Base-by-base conservation (phyloP, 1,140 invertebrate genomes). In the Nilaparvata lugens region DNA sequence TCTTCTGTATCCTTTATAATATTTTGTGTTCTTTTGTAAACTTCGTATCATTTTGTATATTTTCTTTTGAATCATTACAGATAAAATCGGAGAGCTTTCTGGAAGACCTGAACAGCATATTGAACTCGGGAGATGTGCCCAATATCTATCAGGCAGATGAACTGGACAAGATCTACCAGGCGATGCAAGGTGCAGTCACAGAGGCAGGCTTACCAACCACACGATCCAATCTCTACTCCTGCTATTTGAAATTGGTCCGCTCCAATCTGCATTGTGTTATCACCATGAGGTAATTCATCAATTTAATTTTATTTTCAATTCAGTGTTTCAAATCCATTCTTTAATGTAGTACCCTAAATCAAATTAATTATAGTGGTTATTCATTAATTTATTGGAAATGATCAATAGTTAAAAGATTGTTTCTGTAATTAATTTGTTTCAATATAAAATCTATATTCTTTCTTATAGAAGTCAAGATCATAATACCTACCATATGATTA, bases 211-310 rank as follows among this genome's bases (percentile, higher is more conserved):
- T 88, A 7, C 72, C 79, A 3, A 78, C 86, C 0, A 89, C 87
- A 5, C 87, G 84, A 67, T 85, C 84, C 0, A 89, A 89, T 70
- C 71, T 91, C 40, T 87, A 85, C 67, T 75, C 82, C 0, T 76
- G 79, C 38, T 89, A 84, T 70, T 81, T 83, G 63, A 83, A 83
- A 58, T 70, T 78, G 38, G 83, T 89, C 4, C 69, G 81, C 6
- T 80, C 78, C 43, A 84, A 84, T 68, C 70, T 85, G 5, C 83
- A 85, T 63, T 77, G 73, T 2, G 81, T 85, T 2, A 74, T 85
- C 28, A 78, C 81, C 0, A 85, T 86, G 83, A 83, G 81, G 82
- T 84, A 51, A 21, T 38, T 38, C 23, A 25, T 53, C 6, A 5
- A 18, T 11, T 18, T 51, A 16, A 51, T 51, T 51, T 51, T 9